Percentiles rank a stretch among this genome's conserved stretches.
Conservation (phyloP, 2,113 vertebrate species). For the Tetrax tetrax region DNA sequence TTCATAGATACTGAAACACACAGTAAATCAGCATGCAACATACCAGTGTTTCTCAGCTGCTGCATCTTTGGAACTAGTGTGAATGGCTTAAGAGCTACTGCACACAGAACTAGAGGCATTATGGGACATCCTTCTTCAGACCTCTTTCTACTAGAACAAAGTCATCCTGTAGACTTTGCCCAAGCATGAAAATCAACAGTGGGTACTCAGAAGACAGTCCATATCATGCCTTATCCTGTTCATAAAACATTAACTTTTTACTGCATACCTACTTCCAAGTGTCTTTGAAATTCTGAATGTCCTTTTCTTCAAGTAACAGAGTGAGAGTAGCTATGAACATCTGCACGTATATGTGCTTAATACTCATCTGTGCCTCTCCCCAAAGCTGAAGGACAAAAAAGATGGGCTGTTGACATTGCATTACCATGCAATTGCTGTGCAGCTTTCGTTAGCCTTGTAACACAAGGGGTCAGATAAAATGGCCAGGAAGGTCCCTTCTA, state of each 20-base stretch:
- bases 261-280: background rate
- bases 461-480: constrained; percentile 33
- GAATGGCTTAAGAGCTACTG: background rate
- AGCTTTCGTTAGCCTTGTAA: constrained; percentile 44
- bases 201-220: background rate
- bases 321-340: background rate
- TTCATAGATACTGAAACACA: background rate
- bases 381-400: constrained; percentile 55
- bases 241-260: background rate
- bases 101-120: background rate
- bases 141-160: background rate
- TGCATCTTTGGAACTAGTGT: background rate
- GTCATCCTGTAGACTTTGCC: background rate
- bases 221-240: background rate
- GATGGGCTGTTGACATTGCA: constrained; percentile 20
- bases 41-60: background rate
- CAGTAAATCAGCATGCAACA: background rate
- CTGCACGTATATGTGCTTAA: background rate
- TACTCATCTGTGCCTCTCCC: background rate
- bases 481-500: constrained; percentile 28
- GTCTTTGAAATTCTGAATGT: constrained; percentile 5
- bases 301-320: background rate
- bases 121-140: background rate
- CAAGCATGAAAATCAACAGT: background rate
- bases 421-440: background rate